Evolutionary conservation across 2,113 vertebrate genomes (phyloP), one percentile per base, ranked within the genome.

Genomic region (Phyllostomus discolor): DNA sequence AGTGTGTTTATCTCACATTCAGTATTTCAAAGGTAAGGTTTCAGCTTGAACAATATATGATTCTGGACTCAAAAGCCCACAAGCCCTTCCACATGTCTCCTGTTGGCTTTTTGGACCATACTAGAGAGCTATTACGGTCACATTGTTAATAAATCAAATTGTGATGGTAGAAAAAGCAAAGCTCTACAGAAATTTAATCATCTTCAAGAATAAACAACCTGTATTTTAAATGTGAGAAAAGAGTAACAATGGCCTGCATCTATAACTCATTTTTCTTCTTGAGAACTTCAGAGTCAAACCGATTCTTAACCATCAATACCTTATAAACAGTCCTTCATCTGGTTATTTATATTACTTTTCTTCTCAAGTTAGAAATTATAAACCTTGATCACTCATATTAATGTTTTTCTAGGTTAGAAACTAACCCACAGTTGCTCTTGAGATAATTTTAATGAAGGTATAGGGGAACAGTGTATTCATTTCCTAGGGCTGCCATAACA

Each of bases 161-260:
- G 26, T 24, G n/a, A 62, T 82, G 28, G 10, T 75, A 64, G 33
- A 50, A 67, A 67, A 89, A 75, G 5, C 73, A 83, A 43, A 73
- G 4, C 52, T 95, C 70, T 90, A 70, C 57, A 94, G 43, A 80
- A 80, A 76, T 76, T 48, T 78, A 38, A 43, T 81, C 11, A 88
- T 96, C 35, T 62, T 66, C 10, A 67, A 86, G 66, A 76, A 35
- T 62, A 81, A 95, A 79, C 24, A 72, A 84, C 7, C n/a, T 96
- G 4, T 66, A 89, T 89, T 94, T 88, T 96, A 88, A 96, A 80
- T 66, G 46, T 43, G 66, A 89, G 41, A 92, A 82, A 83, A 33
- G 24, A 88, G 6, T 89, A 78, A 80, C 57, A 87, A 7, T 41
- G 10, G 19, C 10, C 69, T 82, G 22, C 33, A 35, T 86, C 89